phyloP scores from a whole-genome alignment of 2,113 vertebrate genomes.

The Daubentonia madagascariensis region DNA sequence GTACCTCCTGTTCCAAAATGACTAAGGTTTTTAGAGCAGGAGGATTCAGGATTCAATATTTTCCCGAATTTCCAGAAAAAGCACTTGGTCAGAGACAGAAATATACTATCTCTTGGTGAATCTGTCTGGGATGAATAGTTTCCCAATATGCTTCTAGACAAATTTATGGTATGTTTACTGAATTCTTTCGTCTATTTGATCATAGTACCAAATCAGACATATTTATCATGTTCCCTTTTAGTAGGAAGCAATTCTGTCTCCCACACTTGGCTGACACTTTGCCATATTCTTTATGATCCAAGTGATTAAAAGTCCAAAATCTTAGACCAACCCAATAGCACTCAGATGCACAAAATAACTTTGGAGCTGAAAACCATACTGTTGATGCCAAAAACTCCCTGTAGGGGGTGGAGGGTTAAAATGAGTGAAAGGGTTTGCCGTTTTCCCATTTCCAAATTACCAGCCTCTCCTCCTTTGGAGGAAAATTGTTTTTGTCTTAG shows the following conservation, averaged over 20 bases:
- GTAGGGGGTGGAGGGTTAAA: neutral
- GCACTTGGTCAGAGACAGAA: neutral
- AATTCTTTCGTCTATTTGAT: conserved; percentile 1
- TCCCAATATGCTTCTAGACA: neutral
- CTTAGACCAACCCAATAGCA: neutral
- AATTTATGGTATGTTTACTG: conserved; percentile 16
- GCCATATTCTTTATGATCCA: neutral
- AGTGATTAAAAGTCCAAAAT: neutral
- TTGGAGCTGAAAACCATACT: neutral
- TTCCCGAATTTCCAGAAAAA: neutral
- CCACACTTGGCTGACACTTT: neutral
- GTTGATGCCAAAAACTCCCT: neutral
- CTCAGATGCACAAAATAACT: neutral
- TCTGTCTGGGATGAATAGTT: neutral
- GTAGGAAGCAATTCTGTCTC: neutral
- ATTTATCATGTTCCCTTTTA: neutral
- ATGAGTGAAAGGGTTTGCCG: neutral
- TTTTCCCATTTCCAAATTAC: conserved; percentile 1
- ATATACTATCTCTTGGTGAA: neutral
- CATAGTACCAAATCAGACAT: neutral
- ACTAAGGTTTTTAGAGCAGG: neutral
- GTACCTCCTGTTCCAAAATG: neutral
- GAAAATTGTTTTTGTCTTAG: neutral
- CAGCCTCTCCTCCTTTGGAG: neutral
- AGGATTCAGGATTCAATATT: neutral